A percentile compares a stretch with the other conserved stretches of the same genome.
These are phyloP conservation scores for Brevimyrus niger DNA, from an alignment of 2,113 vertebrate genomes.

Conservation along the genomic window DNA sequence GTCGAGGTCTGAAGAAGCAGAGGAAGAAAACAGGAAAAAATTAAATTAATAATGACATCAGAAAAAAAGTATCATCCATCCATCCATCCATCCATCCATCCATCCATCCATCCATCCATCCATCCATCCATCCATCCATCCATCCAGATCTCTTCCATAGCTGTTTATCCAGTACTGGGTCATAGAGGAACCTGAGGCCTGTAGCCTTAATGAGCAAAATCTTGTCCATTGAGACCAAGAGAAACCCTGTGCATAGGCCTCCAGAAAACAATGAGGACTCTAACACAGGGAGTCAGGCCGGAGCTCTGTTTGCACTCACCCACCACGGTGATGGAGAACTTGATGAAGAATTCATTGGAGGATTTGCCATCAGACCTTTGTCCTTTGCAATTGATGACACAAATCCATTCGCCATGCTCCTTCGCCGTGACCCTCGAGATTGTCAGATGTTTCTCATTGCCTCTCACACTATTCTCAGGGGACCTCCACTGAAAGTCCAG, in stretches of 20 bases:
- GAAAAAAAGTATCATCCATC: neutral
- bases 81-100: neutral
- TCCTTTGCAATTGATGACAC: neutral
- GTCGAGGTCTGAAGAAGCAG: conserved; percentile 42
- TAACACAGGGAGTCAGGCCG: neutral
- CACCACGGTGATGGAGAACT: conserved; percentile 32
- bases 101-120: neutral
- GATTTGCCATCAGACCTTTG: neutral
- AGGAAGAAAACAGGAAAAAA: neutral
- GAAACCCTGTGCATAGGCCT: neutral
- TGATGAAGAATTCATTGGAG: neutral
- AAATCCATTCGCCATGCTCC: conserved; percentile 49
- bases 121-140: neutral
- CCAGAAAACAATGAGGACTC: neutral
- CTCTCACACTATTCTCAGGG: neutral
- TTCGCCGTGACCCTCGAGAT: accelerated
- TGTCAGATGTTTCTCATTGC: accelerated
- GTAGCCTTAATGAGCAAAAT: neutral
- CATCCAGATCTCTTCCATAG: neutral
- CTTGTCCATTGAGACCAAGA: neutral
- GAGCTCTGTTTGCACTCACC: conserved; percentile 42
- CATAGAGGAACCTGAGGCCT: neutral
- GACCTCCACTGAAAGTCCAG: conserved; percentile 30
- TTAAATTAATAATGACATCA: neutral
- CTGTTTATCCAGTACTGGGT: neutral